Conservation (phyloP, 2,888 invertebrate genomes). For the Torymus aiolomorphi region DNA sequence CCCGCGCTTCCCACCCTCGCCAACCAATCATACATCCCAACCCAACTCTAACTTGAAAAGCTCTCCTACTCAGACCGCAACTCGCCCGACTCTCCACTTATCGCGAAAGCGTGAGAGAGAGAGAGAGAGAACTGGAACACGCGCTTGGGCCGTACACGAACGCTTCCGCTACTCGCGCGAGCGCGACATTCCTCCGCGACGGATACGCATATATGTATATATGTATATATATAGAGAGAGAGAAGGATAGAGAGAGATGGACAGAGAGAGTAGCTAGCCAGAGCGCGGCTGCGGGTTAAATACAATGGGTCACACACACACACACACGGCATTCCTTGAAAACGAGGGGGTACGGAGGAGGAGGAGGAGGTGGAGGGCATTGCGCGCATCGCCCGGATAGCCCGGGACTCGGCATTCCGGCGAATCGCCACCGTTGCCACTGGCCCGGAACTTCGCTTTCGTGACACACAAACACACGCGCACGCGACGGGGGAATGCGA, state of each 20-base stretch:
- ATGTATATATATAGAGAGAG: slow-evolving; percentile 14
- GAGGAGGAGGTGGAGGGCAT: slow-evolving; percentile 13
- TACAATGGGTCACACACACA: slow-evolving; percentile 35
- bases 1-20: too few relatives aligned
- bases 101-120: too few relatives aligned
- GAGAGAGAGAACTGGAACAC: too few relatives aligned
- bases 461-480: not conserved
- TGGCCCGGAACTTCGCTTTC: not conserved
- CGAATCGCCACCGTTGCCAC: slow-evolving; percentile 7
- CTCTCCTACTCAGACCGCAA: too few relatives aligned
- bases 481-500: too few relatives aligned
- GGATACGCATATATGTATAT: slow-evolving; percentile 1
- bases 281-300: slow-evolving; percentile 26
- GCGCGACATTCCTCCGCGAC: not conserved
- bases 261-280: not conserved
- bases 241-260: slow-evolving; percentile 13
- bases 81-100: too few relatives aligned
- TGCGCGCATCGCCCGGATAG: slow-evolving; percentile 41
- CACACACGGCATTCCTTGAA: slow-evolving; percentile 42
- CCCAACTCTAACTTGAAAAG: too few relatives aligned
- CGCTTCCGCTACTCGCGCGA: not conserved
- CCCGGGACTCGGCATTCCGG: not conserved
- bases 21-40: too few relatives aligned
- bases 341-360: not conserved
- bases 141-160: not conserved